Evolutionary conservation across 2,113 vertebrate genomes (phyloP).

Genomic region (Turdus rufiventris): DNA sequence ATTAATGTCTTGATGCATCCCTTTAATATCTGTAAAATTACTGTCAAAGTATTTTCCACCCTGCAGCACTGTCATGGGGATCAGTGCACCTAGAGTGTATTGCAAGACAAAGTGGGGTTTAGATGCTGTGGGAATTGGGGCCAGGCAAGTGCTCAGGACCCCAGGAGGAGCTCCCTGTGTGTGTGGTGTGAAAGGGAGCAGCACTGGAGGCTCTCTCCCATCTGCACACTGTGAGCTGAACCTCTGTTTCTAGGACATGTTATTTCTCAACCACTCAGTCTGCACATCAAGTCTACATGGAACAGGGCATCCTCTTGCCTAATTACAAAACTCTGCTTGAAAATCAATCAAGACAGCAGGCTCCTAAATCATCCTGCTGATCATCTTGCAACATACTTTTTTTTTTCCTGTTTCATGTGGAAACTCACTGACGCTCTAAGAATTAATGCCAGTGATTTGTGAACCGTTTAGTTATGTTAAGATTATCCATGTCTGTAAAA

Average conservation of each 20-base stretch:
- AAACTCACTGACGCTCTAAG: not conserved
- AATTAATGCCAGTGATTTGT: not conserved
- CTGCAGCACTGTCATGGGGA: not conserved
- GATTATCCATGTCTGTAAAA: not conserved
- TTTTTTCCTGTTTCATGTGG: not conserved
- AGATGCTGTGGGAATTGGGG: not conserved
- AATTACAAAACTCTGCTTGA: conserved; percentile 32
- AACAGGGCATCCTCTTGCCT: not conserved
- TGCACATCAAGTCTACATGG: not conserved
- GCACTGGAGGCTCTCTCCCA: not conserved
- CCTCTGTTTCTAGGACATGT: not conserved
- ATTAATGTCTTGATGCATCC: not conserved
- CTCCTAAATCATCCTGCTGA: not conserved
- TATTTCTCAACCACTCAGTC: not conserved
- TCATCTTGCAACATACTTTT: conserved; percentile 25
- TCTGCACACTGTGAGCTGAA: not conserved
- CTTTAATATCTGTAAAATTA: not conserved
- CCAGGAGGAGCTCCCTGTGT: not conserved
- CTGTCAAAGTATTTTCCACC: not conserved
- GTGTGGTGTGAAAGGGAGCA: not conserved
- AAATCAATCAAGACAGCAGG: not conserved
- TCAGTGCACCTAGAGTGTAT: not conserved
- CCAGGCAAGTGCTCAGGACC: not conserved
- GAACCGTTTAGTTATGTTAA: not conserved
- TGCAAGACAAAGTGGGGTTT: not conserved